Evolutionary conservation across 1,140 invertebrate genomes (phyloP).

Genomic region (Schlechtendalia chinensis): DNA sequence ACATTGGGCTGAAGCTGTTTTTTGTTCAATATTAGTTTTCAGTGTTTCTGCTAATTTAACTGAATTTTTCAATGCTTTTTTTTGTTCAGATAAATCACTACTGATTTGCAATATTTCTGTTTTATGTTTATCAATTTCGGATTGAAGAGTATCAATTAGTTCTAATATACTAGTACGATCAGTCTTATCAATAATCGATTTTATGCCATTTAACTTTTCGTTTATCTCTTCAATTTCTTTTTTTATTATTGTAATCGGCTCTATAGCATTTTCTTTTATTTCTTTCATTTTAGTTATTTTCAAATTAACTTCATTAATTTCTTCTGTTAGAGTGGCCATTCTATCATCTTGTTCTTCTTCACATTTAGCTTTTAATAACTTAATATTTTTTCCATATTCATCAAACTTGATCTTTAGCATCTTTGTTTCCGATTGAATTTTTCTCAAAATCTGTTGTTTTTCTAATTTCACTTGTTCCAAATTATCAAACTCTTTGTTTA

Average conservation of each 20-base stretch:
- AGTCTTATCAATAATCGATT: slow-evolving; percentile 26
- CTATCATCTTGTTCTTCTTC: slow-evolving; percentile 44
- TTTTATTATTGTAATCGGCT: not conserved
- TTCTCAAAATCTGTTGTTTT: slow-evolving; percentile 13
- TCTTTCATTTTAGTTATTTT: not conserved
- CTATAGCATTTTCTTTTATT: slow-evolving; percentile 1
- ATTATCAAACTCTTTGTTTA: slow-evolving; percentile 11
- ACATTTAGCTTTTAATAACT: slow-evolving; percentile 12
- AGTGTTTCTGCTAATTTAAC: not conserved
- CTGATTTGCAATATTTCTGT: slow-evolving; percentile 15
- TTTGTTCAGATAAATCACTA: not conserved
- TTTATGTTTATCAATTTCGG: not conserved
- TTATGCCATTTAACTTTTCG: not conserved
- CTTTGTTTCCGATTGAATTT: slow-evolving; percentile 4
- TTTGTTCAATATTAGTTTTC: not conserved
- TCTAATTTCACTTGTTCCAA: not conserved
- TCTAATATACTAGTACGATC: slow-evolving; percentile 2
- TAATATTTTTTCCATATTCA: slow-evolving; percentile 21
- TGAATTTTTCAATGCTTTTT: not conserved
- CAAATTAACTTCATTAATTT: slow-evolving; percentile 25
- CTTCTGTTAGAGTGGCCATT: not conserved
- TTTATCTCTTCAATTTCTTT: slow-evolving; percentile 2
- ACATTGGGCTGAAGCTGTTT: not conserved
- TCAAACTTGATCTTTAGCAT: not conserved
- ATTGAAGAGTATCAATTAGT: not conserved